These are phyloP conservation scores for Bilobella aurantiaca DNA, from an alignment of 1,140 invertebrate genomes.

Conservation along the genomic window DNA sequence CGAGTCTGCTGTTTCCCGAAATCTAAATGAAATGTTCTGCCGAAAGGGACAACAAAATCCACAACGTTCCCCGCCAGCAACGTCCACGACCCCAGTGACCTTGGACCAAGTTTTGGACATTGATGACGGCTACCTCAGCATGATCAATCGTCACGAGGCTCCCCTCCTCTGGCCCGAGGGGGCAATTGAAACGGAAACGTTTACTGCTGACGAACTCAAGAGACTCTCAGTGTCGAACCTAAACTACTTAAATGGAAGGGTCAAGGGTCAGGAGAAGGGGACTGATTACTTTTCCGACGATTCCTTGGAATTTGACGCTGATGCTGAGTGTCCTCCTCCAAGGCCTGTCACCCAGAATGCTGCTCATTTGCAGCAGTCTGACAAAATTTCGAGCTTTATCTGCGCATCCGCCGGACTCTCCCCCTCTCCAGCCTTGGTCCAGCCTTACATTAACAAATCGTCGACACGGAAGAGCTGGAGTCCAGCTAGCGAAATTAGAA, in stretches of 20 bases:
- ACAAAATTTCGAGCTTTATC: neutral
- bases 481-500: neutral
- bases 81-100: neutral
- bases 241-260: neutral
- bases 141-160: conserved; percentile 30
- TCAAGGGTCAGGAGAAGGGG: conserved; percentile 6
- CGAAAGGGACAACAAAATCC: no score
- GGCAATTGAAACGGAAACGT: conserved; percentile 31
- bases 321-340: neutral
- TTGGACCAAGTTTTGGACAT: conserved; percentile 15
- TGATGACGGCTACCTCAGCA: conserved; percentile 35
- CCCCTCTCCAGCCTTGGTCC: neutral
- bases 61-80: neutral
- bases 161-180: conserved; percentile 31
- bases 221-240: conserved; percentile 16
- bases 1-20: neutral
- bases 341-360: neutral
- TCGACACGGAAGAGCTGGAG: neutral
- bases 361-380: neutral
- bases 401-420: neutral
- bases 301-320: conserved; percentile 25
- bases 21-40: neutral
- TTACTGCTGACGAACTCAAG: conserved; percentile 28
- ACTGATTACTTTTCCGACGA: conserved; percentile 33
- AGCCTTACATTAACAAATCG: conserved; percentile 4